Conservation (phyloP, 2,113 vertebrate species). For the Sphyrna mokarran region DNA sequence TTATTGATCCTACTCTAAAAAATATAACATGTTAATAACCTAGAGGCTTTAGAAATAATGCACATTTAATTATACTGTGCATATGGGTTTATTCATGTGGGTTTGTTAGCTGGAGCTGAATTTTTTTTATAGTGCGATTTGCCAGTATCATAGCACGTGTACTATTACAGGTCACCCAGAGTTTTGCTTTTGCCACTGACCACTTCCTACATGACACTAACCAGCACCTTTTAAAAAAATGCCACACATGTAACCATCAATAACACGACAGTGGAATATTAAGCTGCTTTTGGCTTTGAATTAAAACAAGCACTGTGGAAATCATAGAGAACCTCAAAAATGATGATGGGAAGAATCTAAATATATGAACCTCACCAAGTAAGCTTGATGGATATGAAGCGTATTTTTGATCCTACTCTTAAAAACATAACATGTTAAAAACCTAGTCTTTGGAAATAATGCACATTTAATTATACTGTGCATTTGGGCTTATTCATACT, state of each 20-base stretch:
- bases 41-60: background rate
- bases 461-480: background rate
- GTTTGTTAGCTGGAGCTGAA: background rate
- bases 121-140: background rate
- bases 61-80: background rate
- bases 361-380: constrained; percentile 83
- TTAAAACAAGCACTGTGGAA: constrained; percentile 67
- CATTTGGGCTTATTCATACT: background rate
- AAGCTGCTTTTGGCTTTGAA: constrained; percentile 44
- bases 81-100: too few relatives aligned
- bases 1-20: background rate
- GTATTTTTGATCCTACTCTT: background rate
- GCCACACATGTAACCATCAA: background rate
- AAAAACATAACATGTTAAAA: constrained; percentile 1
- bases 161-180: background rate
- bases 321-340: constrained; percentile 73
- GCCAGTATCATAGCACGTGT: background rate
- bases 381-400: constrained; percentile 41
- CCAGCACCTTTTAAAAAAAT: background rate
- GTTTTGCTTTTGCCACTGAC: background rate
- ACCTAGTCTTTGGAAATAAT: background rate
- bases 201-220: background rate
- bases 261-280: background rate
- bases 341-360: constrained; percentile 82
- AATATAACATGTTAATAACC: constrained; percentile 9